phyloP scores from a whole-genome alignment of 2,888 invertebrate species.

The Thereva unica region DNA sequence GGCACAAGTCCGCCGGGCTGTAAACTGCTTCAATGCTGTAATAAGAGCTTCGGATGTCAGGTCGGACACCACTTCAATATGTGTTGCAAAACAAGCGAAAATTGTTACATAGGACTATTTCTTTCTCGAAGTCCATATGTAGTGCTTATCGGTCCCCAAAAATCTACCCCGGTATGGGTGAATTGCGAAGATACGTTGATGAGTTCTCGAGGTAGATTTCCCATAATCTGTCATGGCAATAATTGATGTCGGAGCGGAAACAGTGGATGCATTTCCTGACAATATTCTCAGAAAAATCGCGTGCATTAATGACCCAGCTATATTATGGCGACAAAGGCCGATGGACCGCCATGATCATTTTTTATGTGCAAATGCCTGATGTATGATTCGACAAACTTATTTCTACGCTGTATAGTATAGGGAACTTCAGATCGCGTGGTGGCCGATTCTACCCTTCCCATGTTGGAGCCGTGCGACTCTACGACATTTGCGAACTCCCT shows the following conservation, averaged over 20 bases:
- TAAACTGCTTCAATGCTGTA: constrained; percentile 41
- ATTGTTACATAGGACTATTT: constrained; percentile 40
- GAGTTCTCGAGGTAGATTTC: constrained; percentile 33
- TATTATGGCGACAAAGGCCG: constrained; percentile 18
- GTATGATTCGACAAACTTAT: constrained; percentile 15
- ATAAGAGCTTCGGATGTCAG: constrained; percentile 41
- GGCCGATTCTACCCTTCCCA: constrained; percentile 1
- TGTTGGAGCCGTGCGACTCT: neutral
- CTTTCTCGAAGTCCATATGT: no score
- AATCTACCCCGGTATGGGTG: constrained; percentile 40
- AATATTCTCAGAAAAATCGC: constrained; percentile 27
- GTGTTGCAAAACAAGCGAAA: constrained; percentile 40
- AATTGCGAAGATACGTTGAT: constrained; percentile 38
- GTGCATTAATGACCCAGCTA: constrained; percentile 31
- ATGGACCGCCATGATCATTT: constrained; percentile 35
- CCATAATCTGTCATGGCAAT: constrained; percentile 43
- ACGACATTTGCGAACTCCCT: neutral
- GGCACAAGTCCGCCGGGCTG: constrained; percentile 35
- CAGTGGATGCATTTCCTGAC: constrained; percentile 35
- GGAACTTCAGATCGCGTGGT: constrained; percentile 40
- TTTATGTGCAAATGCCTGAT: constrained; percentile 16
- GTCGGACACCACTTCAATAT: constrained; percentile 42
- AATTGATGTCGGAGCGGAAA: constrained; percentile 21
- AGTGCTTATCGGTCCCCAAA: no score
- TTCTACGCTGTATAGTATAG: constrained; percentile 43